These are phyloP conservation scores for Poecilobothrus nobilitatus DNA, from an alignment of 2,888 invertebrate genomes.

Conservation along the genomic window DNA sequence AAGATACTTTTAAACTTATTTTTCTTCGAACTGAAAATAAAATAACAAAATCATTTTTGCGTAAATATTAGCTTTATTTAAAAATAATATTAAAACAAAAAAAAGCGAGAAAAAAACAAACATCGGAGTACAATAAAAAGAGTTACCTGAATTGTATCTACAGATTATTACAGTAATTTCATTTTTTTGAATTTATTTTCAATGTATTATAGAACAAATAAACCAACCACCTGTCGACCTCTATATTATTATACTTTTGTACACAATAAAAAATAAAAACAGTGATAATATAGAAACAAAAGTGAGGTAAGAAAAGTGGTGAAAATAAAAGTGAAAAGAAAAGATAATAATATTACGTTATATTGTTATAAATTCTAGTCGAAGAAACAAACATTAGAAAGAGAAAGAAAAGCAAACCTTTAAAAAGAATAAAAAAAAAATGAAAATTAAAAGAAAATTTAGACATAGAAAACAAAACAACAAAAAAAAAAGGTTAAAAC, in stretches of 20 bases:
- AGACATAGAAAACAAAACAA: neutral
- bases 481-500: neutral
- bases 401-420: too few relatives aligned
- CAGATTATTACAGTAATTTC: neutral
- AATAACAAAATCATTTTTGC: too few relatives aligned
- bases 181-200: too few relatives aligned
- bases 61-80: too few relatives aligned
- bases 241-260: neutral
- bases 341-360: too few relatives aligned
- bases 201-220: neutral
- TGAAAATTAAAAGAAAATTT: neutral
- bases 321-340: neutral
- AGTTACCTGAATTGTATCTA: neutral
- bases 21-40: neutral
- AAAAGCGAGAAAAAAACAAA: neutral
- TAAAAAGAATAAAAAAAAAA: too few relatives aligned
- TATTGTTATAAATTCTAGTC: too few relatives aligned
- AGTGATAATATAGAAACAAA: too few relatives aligned
- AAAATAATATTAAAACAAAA: neutral
- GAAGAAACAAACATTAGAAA: too few relatives aligned
- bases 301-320: too few relatives aligned
- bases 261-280: too few relatives aligned
- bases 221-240: constrained; percentile 6
- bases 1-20: neutral
- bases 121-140: neutral